Conservation (phyloP, 2,888 invertebrate genomes). For the Exephanes ischioxanthus region DNA sequence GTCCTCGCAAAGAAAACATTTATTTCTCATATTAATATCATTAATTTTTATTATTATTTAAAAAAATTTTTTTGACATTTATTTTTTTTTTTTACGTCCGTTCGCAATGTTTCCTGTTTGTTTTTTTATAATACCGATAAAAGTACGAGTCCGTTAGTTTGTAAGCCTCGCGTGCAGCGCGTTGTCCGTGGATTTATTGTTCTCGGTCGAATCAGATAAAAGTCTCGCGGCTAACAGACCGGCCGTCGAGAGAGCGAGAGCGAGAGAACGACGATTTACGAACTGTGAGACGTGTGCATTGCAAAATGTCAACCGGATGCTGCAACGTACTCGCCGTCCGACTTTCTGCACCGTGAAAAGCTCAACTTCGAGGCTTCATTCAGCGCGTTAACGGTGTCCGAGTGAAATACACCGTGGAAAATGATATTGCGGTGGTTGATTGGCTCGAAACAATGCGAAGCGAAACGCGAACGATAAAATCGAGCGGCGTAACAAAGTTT, state of each 20-base stretch:
- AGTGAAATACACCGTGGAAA: conserved; percentile 43
- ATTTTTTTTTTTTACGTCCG: neutral
- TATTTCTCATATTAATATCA: too few relatives aligned
- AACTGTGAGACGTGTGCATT: conserved; percentile 12
- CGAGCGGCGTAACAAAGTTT: conserved; percentile 7
- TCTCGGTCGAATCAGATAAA: conserved; percentile 61
- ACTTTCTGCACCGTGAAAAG: conserved; percentile 54
- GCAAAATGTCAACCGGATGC: conserved; percentile 54
- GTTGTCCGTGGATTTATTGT: conserved; percentile 43
- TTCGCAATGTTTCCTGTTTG: conserved; percentile 4
- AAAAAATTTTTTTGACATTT: too few relatives aligned
- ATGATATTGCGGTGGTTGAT: conserved; percentile 42
- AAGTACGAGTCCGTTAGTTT: conserved; percentile 14
- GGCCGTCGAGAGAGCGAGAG: neutral
- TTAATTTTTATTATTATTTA: too few relatives aligned
- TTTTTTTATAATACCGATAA: conserved; percentile 28
- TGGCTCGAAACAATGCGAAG: conserved; percentile 44
- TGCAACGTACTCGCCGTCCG: conserved; percentile 53
- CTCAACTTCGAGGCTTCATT: conserved; percentile 1
- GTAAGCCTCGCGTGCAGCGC: conserved; percentile 19
- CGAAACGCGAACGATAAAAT: conserved; percentile 38
- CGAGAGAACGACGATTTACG: conserved; percentile 27
- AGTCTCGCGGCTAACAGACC: conserved; percentile 1
- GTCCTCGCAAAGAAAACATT: too few relatives aligned
- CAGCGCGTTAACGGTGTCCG: neutral